Conservation (phyloP, 1,140 invertebrate genomes). For the Drosophila bocki region DNA sequence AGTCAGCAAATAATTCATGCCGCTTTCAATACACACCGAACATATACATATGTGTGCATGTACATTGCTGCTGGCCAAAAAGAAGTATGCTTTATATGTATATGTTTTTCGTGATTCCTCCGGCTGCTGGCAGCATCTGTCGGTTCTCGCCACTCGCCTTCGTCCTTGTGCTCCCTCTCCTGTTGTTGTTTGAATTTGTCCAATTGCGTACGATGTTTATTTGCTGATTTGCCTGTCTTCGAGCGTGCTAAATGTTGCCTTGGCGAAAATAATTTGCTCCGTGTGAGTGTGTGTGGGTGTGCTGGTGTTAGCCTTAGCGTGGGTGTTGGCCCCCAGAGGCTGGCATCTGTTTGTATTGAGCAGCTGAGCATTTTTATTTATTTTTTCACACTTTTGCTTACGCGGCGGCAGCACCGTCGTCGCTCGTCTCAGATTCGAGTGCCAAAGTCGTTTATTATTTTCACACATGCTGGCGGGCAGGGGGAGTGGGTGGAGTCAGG, state of each 20-base stretch:
- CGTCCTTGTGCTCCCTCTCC: constrained; percentile 10
- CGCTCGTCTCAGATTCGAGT: constrained; percentile 45
- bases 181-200: constrained; percentile 69
- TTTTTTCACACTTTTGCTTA: constrained; percentile 76
- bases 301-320: background rate
- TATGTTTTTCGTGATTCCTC: constrained; percentile 42
- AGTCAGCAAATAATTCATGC: constrained; percentile 56
- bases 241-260: constrained; percentile 79
- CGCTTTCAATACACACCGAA: constrained; percentile 35
- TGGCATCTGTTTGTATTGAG: constrained; percentile 71
- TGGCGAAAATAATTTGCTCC: constrained; percentile 74
- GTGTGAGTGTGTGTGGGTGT: constrained; percentile 3
- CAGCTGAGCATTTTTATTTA: constrained; percentile 71
- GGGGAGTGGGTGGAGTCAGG: constrained; percentile 2
- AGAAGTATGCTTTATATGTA: constrained; percentile 29
- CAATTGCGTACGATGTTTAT: constrained; percentile 73
- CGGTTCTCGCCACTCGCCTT: constrained; percentile 17
- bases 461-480: constrained; percentile 47
- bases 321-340: constrained; percentile 30
- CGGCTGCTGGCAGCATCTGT: constrained; percentile 53
- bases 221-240: constrained; percentile 76
- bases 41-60: background rate
- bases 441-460: constrained; percentile 82
- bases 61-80: constrained; percentile 44
- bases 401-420: constrained; percentile 21